Evolutionary conservation across 2,797 vertebrate species (phyloP), one percentile per base, ranked within the genome.

Genomic region (Cynodonichthys magdalenae): DNA sequence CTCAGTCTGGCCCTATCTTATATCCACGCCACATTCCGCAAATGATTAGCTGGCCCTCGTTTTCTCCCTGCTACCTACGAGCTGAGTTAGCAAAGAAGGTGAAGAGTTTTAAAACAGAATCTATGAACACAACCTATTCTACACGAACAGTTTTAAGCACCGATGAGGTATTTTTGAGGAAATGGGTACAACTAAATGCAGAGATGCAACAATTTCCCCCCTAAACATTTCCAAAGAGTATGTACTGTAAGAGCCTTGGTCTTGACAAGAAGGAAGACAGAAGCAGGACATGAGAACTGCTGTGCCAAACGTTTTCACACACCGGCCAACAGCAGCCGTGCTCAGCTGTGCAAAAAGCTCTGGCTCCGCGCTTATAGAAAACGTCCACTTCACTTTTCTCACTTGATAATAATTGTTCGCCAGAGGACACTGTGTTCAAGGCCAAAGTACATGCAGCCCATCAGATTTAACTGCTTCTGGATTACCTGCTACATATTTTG

Each of bases 1-100:
- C 91, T 84, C 85, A 89, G 87, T 91, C 90, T 86, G 86, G 88
- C 84, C 91, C 91, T 92, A 92, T 94, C 91, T 92, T 86, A 92
- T 93, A 87, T 94, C 91, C 90, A 86, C 83, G 79, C 75, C 75
- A 75, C 91, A 93, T 93, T 94, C 92, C 91, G 62, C 77, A 90
- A 89, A 91, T 91, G 87, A 88, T 92, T 93, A 91, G 89, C 91
- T 91, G 89, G 79, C 78, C 85, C 87, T 76, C 80, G 80, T 83
- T 72, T 89, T 84, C 77, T 84, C 79, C 82, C 74, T 70, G 78
- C 82, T 91, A 81, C 83, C 86, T 86, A 69, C 54, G 81, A 82
- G 68, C 67, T 20, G 60, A 83, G 62, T 71, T 78, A 70, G 60
- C 44, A 51, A 81, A 74, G 59, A 71, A 52, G 65, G 71, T 34